Conservation (phyloP, 2,888 invertebrate genomes). For the Xiphydria camelus region DNA sequence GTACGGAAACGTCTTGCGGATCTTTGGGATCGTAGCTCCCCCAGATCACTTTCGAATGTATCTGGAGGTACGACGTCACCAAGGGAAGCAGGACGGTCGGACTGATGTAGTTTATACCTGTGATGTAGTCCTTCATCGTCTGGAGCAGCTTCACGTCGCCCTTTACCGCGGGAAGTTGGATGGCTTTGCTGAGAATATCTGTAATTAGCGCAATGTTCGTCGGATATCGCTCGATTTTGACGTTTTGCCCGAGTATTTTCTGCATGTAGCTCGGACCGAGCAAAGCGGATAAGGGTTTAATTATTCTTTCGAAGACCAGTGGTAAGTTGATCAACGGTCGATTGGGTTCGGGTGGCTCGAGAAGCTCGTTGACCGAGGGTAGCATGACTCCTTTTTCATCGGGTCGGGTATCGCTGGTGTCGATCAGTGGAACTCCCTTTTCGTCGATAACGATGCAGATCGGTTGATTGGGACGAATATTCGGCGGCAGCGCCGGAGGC, state of each 20-base stretch:
- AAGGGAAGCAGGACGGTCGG: conserved; percentile 23
- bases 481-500: conserved; percentile 6
- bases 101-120: conserved; percentile 18
- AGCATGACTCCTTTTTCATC: not conserved
- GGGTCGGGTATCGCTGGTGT: not conserved
- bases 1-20: conserved; percentile 1
- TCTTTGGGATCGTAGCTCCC: conserved; percentile 15
- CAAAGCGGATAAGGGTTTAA: too few species aligned
- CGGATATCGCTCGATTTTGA: conserved; percentile 12
- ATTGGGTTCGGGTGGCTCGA: not conserved
- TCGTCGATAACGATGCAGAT: too few species aligned
- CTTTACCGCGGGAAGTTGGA: conserved; percentile 7
- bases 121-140: conserved; percentile 12
- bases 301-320: too few species aligned
- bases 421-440: not conserved
- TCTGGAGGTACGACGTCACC: conserved; percentile 4
- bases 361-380: not conserved
- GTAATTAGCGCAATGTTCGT: conserved; percentile 24
- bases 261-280: conserved; percentile 1
- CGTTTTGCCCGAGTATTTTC: conserved; percentile 14
- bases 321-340: not conserved
- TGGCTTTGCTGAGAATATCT: conserved; percentile 17
- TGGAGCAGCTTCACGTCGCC: not conserved
- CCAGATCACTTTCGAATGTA: conserved; percentile 19
- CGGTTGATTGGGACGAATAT: not conserved